phyloP scores from a whole-genome alignment of 1,140 invertebrate genomes.

The Ooceraea biroi region DNA sequence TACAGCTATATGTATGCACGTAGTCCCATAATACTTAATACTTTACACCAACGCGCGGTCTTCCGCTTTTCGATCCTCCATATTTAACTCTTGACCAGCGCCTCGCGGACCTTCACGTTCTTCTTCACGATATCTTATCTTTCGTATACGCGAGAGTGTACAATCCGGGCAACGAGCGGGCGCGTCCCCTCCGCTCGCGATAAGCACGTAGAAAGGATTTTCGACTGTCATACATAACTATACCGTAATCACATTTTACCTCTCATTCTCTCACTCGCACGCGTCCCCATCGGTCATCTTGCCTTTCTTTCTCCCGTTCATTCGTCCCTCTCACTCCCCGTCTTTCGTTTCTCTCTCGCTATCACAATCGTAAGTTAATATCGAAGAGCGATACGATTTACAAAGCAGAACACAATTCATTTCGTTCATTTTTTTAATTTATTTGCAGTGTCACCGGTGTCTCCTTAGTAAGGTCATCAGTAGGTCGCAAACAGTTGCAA shows the following conservation, averaged over 20 bases:
- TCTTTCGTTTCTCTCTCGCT: conserved; percentile 31
- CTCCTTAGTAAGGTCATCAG: conserved; percentile 79
- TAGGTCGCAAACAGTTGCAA: conserved; percentile 84
- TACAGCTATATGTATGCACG: conserved; percentile 75
- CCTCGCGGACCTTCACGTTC: conserved; percentile 32
- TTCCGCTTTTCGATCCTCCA: conserved; percentile 63
- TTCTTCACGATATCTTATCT: conserved; percentile 45
- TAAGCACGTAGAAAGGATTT: conserved; percentile 59
- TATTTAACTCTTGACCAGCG: conserved; percentile 43
- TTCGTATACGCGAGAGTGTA: conserved; percentile 63
- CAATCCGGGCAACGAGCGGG: conserved; percentile 60
- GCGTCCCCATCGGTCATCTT: background rate
- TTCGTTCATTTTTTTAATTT: conserved; percentile 76
- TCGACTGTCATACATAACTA: conserved; percentile 45
- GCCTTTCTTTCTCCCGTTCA: background rate
- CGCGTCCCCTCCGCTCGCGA: conserved; percentile 48
- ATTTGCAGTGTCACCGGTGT: conserved; percentile 74
- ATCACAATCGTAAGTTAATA: conserved; percentile 69
- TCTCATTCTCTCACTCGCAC: background rate
- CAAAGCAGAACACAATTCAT: conserved; percentile 78
- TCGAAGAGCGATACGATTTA: conserved; percentile 72
- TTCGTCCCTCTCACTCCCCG: background rate
- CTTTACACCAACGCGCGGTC: conserved; percentile 80
- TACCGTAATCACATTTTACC: conserved; percentile 44
- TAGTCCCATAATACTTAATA: conserved; percentile 81